phyloP scores from a whole-genome alignment of 2,888 invertebrate species.

The Pteria penguin region DNA sequence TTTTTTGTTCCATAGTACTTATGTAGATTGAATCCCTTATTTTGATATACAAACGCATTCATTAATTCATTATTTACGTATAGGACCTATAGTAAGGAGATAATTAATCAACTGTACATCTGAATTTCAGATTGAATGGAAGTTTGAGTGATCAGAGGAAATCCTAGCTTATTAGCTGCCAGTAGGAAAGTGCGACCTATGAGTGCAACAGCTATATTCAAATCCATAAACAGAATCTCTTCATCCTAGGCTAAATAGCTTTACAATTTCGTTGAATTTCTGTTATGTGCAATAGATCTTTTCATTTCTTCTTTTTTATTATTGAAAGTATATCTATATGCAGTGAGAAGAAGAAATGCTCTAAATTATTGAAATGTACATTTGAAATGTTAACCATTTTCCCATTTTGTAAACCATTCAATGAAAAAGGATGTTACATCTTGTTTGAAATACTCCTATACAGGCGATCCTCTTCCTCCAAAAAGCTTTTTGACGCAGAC shows the following conservation, averaged over 20 bases:
- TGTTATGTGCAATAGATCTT: not conserved
- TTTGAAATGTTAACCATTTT: not conserved
- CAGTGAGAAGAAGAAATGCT: not conserved
- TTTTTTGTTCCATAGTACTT: no score
- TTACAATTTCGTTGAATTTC: not conserved
- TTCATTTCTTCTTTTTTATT: not conserved
- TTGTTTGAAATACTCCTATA: not conserved
- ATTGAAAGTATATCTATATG: not conserved
- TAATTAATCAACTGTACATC: no score
- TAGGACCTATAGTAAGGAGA: no score
- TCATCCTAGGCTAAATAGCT: not conserved
- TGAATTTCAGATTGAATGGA: no score
- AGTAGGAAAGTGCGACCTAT: no score
- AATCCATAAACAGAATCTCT: not conserved
- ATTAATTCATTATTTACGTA: not conserved
- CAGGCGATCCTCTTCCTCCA: not conserved
- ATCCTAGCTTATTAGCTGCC: no score
- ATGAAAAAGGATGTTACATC: not conserved
- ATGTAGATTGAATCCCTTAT: no score
- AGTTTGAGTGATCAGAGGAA: no score
- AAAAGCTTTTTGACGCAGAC: not conserved
- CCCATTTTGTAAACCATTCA: not conserved
- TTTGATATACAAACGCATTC: no score
- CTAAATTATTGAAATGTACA: not conserved
- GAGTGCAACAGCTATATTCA: no score